Percentiles rank a stretch among this genome's conserved stretches.
phyloP scores from a whole-genome alignment of 2,888 invertebrate species.

The Aethes cnicana region DNA sequence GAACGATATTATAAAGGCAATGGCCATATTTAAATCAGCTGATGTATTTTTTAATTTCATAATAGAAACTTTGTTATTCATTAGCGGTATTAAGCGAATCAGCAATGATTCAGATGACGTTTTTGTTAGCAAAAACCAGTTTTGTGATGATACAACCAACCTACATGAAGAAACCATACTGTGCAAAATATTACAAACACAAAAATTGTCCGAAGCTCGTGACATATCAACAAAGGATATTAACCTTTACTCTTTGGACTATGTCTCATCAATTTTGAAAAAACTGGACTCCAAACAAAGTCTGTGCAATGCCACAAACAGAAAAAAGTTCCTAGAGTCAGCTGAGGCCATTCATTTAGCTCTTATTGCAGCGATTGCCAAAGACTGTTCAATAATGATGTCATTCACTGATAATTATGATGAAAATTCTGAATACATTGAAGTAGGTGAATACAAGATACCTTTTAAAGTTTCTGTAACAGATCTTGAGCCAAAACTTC shows the following conservation, averaged over 20 bases:
- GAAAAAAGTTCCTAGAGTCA: conserved; percentile 43
- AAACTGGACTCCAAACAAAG: conserved; percentile 38
- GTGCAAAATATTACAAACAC: conserved; percentile 53
- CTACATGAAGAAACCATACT: conserved; percentile 46
- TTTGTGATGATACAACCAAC: conserved; percentile 42
- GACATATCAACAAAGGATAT: conserved; percentile 32
- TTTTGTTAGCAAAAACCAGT: conserved; percentile 18
- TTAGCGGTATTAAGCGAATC: conserved; percentile 34
- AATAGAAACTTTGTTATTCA: conserved; percentile 50
- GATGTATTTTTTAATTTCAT: conserved; percentile 60
- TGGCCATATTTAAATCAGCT: conserved; percentile 44
- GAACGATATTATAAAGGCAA: conserved; percentile 42
- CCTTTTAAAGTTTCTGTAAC: conserved; percentile 83
- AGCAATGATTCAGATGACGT: conserved; percentile 33
- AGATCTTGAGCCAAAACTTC: conserved; percentile 86
- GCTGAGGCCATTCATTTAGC: conserved; percentile 47
- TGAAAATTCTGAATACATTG: conserved; percentile 42
- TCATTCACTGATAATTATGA: conserved; percentile 61
- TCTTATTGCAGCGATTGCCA: conserved; percentile 85
- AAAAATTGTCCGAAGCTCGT: conserved; percentile 53
- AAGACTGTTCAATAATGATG: conserved; percentile 88
- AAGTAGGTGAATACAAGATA: conserved; percentile 60
- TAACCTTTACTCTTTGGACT: conserved; percentile 41
- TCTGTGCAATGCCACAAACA: conserved; percentile 35
- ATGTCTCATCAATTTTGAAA: conserved; percentile 53